Evolutionary conservation across 30 jellyfish, hydroid and myxozoan genomes (phyloP), one percentile per base, ranked within the genome.

Genomic region (Phacellophora camtschatica): DNA sequence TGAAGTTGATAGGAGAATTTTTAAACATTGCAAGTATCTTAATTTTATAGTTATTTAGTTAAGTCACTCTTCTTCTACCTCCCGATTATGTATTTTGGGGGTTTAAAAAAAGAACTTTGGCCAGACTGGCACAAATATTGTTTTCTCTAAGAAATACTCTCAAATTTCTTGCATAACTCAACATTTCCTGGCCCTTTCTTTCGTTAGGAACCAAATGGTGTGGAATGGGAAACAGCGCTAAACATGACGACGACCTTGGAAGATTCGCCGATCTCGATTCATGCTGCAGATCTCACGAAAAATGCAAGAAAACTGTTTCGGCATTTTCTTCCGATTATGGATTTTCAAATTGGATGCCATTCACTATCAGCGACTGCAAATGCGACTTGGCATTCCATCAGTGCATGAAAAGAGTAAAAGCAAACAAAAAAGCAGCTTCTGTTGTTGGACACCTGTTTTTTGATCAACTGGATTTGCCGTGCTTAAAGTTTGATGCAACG

Each of bases 181-280:
- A n/a, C n/a, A n/a, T n/a, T n/a, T n/a, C n/a, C n/a, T n/a, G n/a
- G n/a, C n/a, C n/a, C n/a, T n/a, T n/a, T n/a, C n/a, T 16, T 57
- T 27, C 28, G 4, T 4, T 23, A 74, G 88, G 88, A 27, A 74
- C 88, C n/a, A 22, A 36, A 32, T 74, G 88, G 88, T 74, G 88
- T 58, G 88, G 88, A 1, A 41, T 20, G 20, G 88, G 88, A 13
- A 55, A 33, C 19, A 74, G 13, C 12, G 78, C 88, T 2, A 42
- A 54, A 16, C 7, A 15, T 24, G 57, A 74, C 43, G 58, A 51
- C 23, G 77, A 74, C 57, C 76, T 74, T 35, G 88, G 88, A 18
- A n/a, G 35, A 6, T 58, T 45, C 25, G 76, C 77, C 45, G 76
- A 74, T 34, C 59, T 74, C 18, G 88, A 74, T 15, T 41, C 64